Percentiles rank a stretch among this genome's conserved stretches.
These are phyloP conservation scores for Caenorhabditis uteleia DNA, from an alignment of 2,888 invertebrate genomes.

Conservation along the genomic window DNA sequence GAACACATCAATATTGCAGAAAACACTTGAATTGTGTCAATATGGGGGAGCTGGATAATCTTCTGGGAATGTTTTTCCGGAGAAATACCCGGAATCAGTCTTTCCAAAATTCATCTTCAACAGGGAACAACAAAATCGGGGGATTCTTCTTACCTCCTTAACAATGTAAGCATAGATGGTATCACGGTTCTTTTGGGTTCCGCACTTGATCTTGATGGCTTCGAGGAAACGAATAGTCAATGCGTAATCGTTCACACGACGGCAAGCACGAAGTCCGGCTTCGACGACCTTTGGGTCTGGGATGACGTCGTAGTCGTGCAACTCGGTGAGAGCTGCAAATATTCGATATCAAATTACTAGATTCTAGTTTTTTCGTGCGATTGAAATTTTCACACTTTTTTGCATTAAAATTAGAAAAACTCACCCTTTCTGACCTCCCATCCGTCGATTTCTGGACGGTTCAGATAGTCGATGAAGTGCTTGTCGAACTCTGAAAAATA, in stretches of 20 bases:
- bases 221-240: conserved; percentile 91
- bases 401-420: conserved; percentile 8
- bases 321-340: conserved; percentile 66
- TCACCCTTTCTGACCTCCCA: conserved; percentile 69
- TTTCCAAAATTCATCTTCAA: too few relatives aligned
- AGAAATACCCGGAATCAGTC: neutral
- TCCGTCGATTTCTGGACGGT: conserved; percentile 68
- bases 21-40: neutral
- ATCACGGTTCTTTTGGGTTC: conserved; percentile 68
- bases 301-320: conserved; percentile 67
- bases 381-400: too few relatives aligned
- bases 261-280: conserved; percentile 78
- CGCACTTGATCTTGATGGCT: conserved; percentile 84
- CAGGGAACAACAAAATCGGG: neutral
- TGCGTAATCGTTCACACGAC: conserved; percentile 88
- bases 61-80: neutral
- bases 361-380: neutral
- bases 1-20: neutral
- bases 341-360: neutral
- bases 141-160: conserved; percentile 55
- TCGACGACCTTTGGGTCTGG: conserved; percentile 69
- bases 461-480: conserved; percentile 68
- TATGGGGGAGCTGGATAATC: neutral
- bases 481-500: conserved; percentile 65
- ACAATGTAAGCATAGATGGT: conserved; percentile 74